Evolutionary conservation across 1,140 invertebrate genomes (phyloP).

Genomic region (Heliconius eleuchia): DNA sequence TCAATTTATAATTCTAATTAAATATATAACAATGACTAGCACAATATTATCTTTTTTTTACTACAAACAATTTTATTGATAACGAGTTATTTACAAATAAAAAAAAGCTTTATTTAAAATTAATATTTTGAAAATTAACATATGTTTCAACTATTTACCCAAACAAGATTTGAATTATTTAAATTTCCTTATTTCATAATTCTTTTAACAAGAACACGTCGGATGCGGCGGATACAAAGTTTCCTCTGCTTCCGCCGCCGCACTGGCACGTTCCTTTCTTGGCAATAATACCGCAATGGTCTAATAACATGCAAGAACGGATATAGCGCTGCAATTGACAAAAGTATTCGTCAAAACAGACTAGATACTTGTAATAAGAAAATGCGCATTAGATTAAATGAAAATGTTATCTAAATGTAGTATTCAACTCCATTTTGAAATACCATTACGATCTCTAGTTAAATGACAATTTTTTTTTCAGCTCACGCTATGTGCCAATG

Average conservation of each 20-base stretch:
- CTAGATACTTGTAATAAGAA: not conserved
- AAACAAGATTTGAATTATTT: not conserved
- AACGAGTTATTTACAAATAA: not conserved
- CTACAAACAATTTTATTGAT: not conserved
- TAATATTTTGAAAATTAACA: too few relatives aligned
- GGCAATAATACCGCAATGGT: not conserved
- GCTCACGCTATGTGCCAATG: too few relatives aligned
- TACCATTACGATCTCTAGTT: too few relatives aligned
- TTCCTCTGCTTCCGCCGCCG: not conserved
- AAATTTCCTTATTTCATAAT: conserved; percentile 7
- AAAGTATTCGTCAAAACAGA: not conserved
- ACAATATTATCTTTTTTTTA: not conserved
- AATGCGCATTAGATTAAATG: not conserved
- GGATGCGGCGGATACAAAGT: not conserved
- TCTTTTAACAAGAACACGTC: not conserved
- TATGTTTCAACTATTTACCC: too few relatives aligned
- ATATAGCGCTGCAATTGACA: not conserved
- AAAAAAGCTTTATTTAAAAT: too few relatives aligned
- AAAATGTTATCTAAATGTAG: not conserved
- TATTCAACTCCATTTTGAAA: too few relatives aligned
- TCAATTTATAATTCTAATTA: not conserved
- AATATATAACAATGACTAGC: not conserved
- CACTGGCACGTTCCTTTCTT: not conserved
- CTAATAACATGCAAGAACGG: conserved; percentile 2
- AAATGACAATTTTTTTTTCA: too few relatives aligned